These are phyloP conservation scores for Aporrectodea caliginosa DNA, from an alignment of 1,140 invertebrate genomes.

Conservation along the genomic window DNA sequence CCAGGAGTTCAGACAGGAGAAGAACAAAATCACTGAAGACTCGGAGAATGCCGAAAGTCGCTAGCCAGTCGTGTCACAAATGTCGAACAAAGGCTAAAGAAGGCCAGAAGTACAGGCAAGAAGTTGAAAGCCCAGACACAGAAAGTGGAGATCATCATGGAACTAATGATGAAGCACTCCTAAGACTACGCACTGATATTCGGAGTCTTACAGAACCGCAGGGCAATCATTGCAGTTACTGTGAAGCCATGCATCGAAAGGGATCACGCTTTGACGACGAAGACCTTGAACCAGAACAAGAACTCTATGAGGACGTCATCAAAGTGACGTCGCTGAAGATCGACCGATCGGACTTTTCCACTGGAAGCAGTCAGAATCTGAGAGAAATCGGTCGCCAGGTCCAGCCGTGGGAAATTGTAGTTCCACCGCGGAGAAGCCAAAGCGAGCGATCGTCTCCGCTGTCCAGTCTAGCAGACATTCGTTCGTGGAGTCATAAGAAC, in stretches of 20 bases:
- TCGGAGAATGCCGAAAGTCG: conserved; percentile 1
- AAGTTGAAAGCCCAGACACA: not conserved
- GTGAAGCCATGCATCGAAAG: not conserved
- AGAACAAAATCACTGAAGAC: not conserved
- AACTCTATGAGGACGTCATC: not conserved
- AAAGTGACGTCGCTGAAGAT: conserved; percentile 1
- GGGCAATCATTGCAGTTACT: not conserved
- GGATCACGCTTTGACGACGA: not conserved
- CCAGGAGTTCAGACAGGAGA: not conserved
- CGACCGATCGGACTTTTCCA: not conserved
- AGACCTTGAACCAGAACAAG: not conserved
- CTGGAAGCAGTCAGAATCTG: not conserved
- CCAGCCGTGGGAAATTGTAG: not conserved
- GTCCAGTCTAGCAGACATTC: not conserved
- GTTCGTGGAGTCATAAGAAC: not conserved
- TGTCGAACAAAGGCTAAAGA: not conserved
- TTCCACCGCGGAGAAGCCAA: conserved; percentile 10
- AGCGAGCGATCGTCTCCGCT: conserved; percentile 22
- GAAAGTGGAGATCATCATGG: not conserved
- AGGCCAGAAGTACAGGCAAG: not conserved
- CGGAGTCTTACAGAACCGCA: not conserved
- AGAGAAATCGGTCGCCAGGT: not conserved
- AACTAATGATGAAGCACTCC: not conserved
- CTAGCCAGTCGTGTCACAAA: not conserved
- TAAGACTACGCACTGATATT: not conserved